phyloP scores from a whole-genome alignment of 2,797 vertebrate species.

The Sebastes steindachneri region DNA sequence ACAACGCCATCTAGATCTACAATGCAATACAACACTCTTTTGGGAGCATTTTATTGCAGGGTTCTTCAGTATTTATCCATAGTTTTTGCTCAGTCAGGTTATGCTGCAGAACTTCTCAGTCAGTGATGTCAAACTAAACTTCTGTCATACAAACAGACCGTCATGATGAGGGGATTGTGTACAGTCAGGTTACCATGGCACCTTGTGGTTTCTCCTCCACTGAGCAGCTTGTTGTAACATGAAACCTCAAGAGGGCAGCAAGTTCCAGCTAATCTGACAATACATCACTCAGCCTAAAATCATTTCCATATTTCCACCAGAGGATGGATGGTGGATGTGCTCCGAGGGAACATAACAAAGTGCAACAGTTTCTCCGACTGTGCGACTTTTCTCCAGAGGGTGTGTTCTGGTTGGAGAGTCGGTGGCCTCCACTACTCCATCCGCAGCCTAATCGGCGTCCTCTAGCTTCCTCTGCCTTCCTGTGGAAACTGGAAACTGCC shows the following conservation, averaged over 20 bases:
- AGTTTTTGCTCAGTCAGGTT: neutral
- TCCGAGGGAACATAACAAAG: neutral
- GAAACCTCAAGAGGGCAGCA: slow-evolving; percentile 75
- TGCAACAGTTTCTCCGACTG: no score
- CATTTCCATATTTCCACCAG: slow-evolving; percentile 28
- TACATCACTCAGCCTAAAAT: neutral
- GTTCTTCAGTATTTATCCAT: neutral
- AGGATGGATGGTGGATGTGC: neutral
- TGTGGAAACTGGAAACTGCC: slow-evolving; percentile 72
- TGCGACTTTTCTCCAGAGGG: neutral
- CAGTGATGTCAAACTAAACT: neutral
- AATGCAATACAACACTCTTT: neutral
- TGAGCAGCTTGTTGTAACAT: slow-evolving; percentile 44
- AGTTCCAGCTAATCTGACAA: slow-evolving; percentile 37
- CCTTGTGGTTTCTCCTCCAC: neutral
- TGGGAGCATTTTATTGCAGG: no score
- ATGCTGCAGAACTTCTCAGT: neutral
- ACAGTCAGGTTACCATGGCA: slow-evolving; percentile 13
- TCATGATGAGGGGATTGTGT: neutral
- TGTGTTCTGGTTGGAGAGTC: neutral
- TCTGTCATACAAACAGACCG: neutral
- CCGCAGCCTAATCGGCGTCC: slow-evolving; percentile 55
- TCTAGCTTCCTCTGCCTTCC: slow-evolving; percentile 60
- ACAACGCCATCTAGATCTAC: neutral
- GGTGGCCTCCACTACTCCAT: neutral